Base-by-base conservation (phyloP, 2,888 invertebrate genomes). In the Microdon myrmicae region DNA sequence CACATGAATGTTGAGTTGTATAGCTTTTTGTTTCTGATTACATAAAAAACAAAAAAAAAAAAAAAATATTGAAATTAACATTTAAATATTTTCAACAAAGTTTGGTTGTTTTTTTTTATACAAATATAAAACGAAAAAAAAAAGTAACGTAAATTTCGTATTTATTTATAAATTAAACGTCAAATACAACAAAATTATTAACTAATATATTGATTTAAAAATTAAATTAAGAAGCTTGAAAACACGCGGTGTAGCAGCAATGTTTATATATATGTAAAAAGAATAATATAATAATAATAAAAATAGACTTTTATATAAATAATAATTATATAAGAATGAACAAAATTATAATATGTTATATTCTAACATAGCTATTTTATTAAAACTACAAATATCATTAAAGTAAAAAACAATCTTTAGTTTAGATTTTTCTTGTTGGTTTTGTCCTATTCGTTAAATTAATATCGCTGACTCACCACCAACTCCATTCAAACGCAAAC, bases 401-500 rank as follows among this genome's bases (percentile, higher is more conserved):
- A 32, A 31, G 28, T 44, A 17, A 6, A 48, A 13, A 28, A 29
- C 39, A 53, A 26, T 35, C 45, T 19, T 38, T 37, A 31, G 28
- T 55, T 35, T 43, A 41, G 37, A 23, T 64, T 49, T 35, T 14
- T 32, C 32, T 41, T 10, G 19, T 31, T 5, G 32, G 37, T 54
- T 37, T 26, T 9, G 35, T 32, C 28, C 10, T 28, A 13, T 38
- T 43, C 38, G 12, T 51, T 61, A 70, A 39, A 75, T 74, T 71
- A 73, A 72, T 68, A 79, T 74, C 71, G 77, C 75, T 71, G 79
- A 79, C 79, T 79, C 77, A 79, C 80, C 80, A 75, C 78, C 79
- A 81, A 81, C 81, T 76, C 82, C 82, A 81, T 82, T 83, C 81
- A 79, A 74, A 72, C 75, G 78, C 70, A 77, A 67, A 37, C 61